Base-by-base conservation (phyloP, 2,888 invertebrate species). In the Drosophila hamatofila region DNA sequence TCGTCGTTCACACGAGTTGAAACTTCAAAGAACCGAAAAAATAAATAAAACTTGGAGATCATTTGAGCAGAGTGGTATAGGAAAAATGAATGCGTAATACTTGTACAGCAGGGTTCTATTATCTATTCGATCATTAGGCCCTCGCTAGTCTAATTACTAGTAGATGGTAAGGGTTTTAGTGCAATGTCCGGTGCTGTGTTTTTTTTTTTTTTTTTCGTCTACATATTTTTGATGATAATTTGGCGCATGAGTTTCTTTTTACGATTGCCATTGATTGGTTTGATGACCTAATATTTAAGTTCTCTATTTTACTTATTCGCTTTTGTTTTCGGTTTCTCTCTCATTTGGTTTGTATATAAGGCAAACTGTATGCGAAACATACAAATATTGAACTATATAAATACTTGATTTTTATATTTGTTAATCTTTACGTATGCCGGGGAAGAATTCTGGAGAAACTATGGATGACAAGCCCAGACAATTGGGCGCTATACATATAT, bases 301-400 rank as follows among this genome's bases (percentile, higher is more conserved):
- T 39, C 54, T 18, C 54, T 54, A 25, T 54, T 54, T 37, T 39
- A 35, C 46, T 61, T 69, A 23, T 68, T 72, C 48, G 33, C 48
- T 72, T 55, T 60, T 57, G n/a, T 57, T 44, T 57, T 55, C 58
- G 51, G 65, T 61, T 56, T 81, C 55, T 81, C 67, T 79, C 77
- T 80, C 67, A 62, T 58, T 58, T 67, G 66, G 71, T 75, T 79
- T 89, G 88, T 87, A 87, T 87, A 87, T 87, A 87, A 87, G 86
- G 86, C 86, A 89, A 87, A 87, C 84, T 81, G 82, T 81, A 74
- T 81, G 72, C 76, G 82, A 80, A 75, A 72, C 80, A 82, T 84
- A 89, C 85, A 78, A 81, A 87, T 89, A 83, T 88, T 80, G 80
- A 82, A 78, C 88, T 89, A 86, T 89, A 84, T 84, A 86, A 88